Evolutionary conservation across 2,888 invertebrate genomes (phyloP).

Genomic region (Sarcophaga caerulescens): DNA sequence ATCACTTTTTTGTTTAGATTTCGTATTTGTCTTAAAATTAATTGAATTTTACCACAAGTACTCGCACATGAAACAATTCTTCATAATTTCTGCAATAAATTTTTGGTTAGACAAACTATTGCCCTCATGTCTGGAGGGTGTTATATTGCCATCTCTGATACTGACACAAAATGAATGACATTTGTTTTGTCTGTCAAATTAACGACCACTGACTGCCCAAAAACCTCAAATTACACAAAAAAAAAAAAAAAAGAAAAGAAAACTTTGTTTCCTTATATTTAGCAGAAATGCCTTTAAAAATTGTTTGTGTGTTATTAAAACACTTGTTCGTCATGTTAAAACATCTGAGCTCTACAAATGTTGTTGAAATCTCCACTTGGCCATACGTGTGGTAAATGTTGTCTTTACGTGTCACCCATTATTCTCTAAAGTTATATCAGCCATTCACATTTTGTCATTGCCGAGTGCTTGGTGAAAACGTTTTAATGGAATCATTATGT

Average conservation of each 20-base stretch:
- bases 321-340: constrained; percentile 76
- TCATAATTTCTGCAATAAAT: constrained; percentile 41
- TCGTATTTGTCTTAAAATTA: constrained; percentile 59
- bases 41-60: constrained; percentile 67
- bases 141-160: constrained; percentile 15
- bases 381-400: constrained; percentile 73
- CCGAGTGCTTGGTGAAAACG: constrained; percentile 30
- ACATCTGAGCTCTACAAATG: constrained; percentile 75
- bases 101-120: neutral
- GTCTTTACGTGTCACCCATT: constrained; percentile 78
- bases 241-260: neutral
- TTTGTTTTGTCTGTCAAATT: constrained; percentile 65
- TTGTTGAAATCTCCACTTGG: constrained; percentile 54
- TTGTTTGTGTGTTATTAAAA: constrained; percentile 75
- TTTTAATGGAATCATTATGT: constrained; percentile 25
- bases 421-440: constrained; percentile 68
- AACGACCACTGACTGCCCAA: neutral
- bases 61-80: constrained; percentile 56
- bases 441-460: constrained; percentile 15
- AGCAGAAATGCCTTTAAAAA: neutral
- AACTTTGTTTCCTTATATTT: neutral
- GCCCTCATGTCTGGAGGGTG: constrained; percentile 46
- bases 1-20: neutral
- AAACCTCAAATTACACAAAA: constrained; percentile 28
- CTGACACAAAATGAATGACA: constrained; percentile 67